These are phyloP conservation scores for Drosophila setosimentum DNA, from an alignment of 2,888 invertebrate genomes.

Conservation along the genomic window DNA sequence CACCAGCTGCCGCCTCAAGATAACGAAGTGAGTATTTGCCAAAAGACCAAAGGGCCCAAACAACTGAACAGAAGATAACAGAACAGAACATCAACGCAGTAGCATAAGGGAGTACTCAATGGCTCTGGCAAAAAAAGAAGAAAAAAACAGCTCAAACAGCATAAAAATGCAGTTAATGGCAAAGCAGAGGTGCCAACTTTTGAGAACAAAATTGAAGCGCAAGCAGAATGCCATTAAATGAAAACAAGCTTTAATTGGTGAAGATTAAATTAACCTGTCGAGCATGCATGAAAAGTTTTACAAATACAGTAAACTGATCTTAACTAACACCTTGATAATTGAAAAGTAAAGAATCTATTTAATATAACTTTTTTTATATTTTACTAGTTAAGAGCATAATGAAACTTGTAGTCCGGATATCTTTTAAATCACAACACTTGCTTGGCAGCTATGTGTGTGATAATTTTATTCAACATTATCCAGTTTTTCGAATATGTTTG, in stretches of 20 bases:
- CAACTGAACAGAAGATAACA: conserved; percentile 7
- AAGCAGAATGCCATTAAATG: conserved; percentile 24
- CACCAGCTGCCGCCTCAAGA: conserved; percentile 99
- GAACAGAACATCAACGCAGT: conserved; percentile 9
- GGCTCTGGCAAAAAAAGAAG: conserved; percentile 11
- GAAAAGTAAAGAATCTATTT: background rate
- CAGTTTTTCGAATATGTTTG: background rate
- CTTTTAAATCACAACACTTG: too few relatives aligned
- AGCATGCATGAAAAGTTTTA: background rate
- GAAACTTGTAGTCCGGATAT: background rate
- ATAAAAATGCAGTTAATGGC: conserved; percentile 61
- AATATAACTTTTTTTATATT: background rate
- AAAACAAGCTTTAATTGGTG: background rate
- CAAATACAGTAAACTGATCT: background rate
- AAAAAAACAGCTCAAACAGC: conserved; percentile 27
- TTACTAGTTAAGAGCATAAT: background rate
- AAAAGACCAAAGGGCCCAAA: conserved; percentile 24
- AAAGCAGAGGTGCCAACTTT: conserved; percentile 7
- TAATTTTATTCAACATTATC: too few relatives aligned
- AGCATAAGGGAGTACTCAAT: conserved; percentile 30
- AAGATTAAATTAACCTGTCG: background rate
- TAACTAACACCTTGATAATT: background rate
- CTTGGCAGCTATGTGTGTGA: too few relatives aligned
- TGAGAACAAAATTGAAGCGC: conserved; percentile 12
- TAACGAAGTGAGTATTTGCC: conserved; percentile 89